Percentiles rank a stretch among this genome's conserved stretches.
These are phyloP conservation scores for Stigmatopora argus DNA, from an alignment of 2,113 vertebrate species.

Conservation along the genomic window DNA sequence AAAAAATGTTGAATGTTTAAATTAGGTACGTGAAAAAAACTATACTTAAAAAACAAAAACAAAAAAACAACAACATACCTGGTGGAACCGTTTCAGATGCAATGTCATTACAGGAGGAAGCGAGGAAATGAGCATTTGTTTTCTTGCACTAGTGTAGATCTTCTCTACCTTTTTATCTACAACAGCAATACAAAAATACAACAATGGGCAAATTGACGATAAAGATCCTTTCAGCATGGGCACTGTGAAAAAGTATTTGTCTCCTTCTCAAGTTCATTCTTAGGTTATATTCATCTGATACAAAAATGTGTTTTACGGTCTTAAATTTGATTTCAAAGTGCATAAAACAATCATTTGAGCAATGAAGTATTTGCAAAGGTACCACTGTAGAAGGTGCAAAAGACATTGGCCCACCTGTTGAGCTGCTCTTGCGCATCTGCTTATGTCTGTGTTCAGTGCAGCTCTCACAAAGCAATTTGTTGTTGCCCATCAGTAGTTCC, in stretches of 20 bases:
- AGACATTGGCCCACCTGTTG: slow-evolving; percentile 68
- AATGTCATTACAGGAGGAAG: slow-evolving; percentile 88
- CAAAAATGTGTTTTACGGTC: too few relatives aligned
- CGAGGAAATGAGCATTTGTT: slow-evolving; percentile 89
- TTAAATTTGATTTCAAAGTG: too few relatives aligned
- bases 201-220: not conserved
- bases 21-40: not conserved
- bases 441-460: slow-evolving; percentile 83
- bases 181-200: slow-evolving; percentile 18
- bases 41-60: not conserved
- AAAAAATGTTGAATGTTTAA: not conserved
- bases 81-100: slow-evolving; percentile 96
- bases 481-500: slow-evolving; percentile 96
- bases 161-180: slow-evolving; percentile 84
- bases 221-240: not conserved
- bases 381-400: not conserved
- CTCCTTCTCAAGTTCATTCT: too few relatives aligned
- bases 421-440: slow-evolving; percentile 71
- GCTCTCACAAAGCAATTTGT: slow-evolving; percentile 91
- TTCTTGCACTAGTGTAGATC: slow-evolving; percentile 91
- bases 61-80: slow-evolving; percentile 62
- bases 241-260: not conserved
- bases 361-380: not conserved
- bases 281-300: too few relatives aligned
- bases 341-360: not conserved